These are phyloP conservation scores for Drosophila demipolita DNA, from an alignment of 2,888 invertebrate genomes.

Conservation along the genomic window DNA sequence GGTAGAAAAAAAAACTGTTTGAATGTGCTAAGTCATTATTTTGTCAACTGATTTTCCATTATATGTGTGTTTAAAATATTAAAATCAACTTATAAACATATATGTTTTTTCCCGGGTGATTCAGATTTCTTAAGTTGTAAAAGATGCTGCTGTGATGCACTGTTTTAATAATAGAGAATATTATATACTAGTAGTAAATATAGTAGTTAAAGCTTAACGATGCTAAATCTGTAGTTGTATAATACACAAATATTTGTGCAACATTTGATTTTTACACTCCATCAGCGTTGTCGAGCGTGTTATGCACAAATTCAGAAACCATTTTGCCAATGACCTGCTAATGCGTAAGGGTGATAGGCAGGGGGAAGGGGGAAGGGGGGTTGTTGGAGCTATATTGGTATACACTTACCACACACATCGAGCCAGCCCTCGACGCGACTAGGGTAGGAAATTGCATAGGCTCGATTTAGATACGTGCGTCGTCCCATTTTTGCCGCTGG, in stretches of 20 bases:
- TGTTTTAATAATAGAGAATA: no score
- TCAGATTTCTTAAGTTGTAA: not conserved
- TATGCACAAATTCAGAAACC: not conserved
- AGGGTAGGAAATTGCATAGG: slow-evolving; percentile 84
- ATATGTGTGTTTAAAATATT: not conserved
- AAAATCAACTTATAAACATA: not conserved
- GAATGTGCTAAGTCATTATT: not conserved
- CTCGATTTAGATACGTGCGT: slow-evolving; percentile 83
- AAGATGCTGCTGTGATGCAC: not conserved
- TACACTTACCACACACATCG: slow-evolving; percentile 85
- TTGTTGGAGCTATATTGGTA: no score
- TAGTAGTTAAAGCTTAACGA: not conserved
- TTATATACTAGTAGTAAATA: no score
- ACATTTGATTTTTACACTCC: not conserved
- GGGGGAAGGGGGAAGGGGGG: not conserved
- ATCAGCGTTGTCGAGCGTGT: not conserved
- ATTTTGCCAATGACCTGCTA: not conserved
- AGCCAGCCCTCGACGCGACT: slow-evolving; percentile 85
- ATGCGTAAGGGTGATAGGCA: not conserved
- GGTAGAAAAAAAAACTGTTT: not conserved
- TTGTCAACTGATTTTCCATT: not conserved
- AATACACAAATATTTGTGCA: not conserved
- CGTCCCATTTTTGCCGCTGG: slow-evolving; percentile 81
- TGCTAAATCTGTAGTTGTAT: not conserved
- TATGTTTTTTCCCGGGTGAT: not conserved